Evolutionary conservation across 2,888 invertebrate species (phyloP).

Genomic region (Ernsta delagoae): DNA sequence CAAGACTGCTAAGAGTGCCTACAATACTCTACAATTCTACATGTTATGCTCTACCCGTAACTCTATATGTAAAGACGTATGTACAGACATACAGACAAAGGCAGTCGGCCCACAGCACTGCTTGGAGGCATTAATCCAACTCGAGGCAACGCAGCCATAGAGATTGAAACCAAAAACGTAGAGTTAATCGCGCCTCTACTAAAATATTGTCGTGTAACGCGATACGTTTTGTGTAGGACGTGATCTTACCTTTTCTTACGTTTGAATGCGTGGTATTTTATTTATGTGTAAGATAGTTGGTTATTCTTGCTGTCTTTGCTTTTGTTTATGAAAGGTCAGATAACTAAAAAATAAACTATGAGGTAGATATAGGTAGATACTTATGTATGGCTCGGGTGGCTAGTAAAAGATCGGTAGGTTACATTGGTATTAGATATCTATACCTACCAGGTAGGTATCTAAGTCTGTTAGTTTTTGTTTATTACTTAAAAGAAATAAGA

Average conservation of each 20-base stretch:
- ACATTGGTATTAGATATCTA: too few species aligned
- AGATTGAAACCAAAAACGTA: slow-evolving; percentile 36
- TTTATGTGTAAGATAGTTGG: neutral
- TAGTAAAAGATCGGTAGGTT: too few species aligned
- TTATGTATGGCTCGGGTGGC: too few species aligned
- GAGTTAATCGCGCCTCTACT: slow-evolving; percentile 36
- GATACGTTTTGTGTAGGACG: slow-evolving; percentile 41
- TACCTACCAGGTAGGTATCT: too few species aligned
- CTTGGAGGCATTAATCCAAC: slow-evolving; percentile 28
- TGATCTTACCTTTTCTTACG: slow-evolving; percentile 1
- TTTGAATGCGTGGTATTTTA: neutral
- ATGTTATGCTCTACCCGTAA: neutral
- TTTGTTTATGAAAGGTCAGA: neutral
- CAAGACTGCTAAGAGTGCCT: too few species aligned
- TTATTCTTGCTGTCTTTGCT: neutral
- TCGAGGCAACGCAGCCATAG: neutral
- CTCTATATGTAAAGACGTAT: slow-evolving; percentile 2
- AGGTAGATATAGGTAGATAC: too few species aligned
- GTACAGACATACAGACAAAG: slow-evolving; percentile 26
- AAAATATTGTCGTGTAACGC: slow-evolving; percentile 44
- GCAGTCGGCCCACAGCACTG: slow-evolving; percentile 27
- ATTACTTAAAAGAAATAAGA: too few species aligned
- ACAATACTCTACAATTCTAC: too few species aligned
- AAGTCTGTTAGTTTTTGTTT: too few species aligned
- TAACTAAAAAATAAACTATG: neutral